These are phyloP conservation scores for Schmidtea mediterranea DNA, from an alignment of 1,140 invertebrate genomes.

Conservation along the genomic window DNA sequence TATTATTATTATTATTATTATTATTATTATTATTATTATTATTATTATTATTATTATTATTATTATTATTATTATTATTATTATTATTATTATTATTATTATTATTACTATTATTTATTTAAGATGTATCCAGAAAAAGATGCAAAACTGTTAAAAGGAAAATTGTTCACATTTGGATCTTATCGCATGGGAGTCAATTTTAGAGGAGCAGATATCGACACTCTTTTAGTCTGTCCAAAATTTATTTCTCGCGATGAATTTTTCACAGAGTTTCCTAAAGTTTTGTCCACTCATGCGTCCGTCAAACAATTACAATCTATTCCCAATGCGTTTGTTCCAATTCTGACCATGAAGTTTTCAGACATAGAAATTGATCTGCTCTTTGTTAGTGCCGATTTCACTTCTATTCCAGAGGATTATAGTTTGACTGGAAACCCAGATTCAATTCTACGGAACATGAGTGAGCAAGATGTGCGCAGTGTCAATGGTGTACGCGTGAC, in stretches of 20 bases:
- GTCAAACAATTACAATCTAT: constrained; percentile 60
- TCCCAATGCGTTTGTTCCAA: constrained; percentile 92
- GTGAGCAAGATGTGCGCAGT: constrained; percentile 3
- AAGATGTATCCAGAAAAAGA: too few species aligned
- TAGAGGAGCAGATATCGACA: constrained; percentile 85
- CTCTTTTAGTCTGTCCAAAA: constrained; percentile 75
- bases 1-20: too few species aligned
- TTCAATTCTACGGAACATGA: neutral
- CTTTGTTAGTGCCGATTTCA: neutral
- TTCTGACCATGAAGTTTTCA: constrained; percentile 34
- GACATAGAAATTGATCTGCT: constrained; percentile 5
- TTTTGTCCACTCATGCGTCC: constrained; percentile 57
- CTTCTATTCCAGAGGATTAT: constrained; percentile 5
- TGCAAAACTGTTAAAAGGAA: constrained; percentile 32
- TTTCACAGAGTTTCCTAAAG: constrained; percentile 69
- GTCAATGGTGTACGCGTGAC: constrained; percentile 5
- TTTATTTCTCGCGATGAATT: constrained; percentile 79
- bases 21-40: too few species aligned
- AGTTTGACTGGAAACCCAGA: neutral
- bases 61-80: too few species aligned
- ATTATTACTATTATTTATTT: too few species aligned
- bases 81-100: too few species aligned
- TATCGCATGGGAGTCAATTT: constrained; percentile 67
- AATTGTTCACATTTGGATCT: constrained; percentile 95
- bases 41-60: too few species aligned